phyloP scores from a whole-genome alignment of 2,113 vertebrate species.

The Triplophysa dalaica region DNA sequence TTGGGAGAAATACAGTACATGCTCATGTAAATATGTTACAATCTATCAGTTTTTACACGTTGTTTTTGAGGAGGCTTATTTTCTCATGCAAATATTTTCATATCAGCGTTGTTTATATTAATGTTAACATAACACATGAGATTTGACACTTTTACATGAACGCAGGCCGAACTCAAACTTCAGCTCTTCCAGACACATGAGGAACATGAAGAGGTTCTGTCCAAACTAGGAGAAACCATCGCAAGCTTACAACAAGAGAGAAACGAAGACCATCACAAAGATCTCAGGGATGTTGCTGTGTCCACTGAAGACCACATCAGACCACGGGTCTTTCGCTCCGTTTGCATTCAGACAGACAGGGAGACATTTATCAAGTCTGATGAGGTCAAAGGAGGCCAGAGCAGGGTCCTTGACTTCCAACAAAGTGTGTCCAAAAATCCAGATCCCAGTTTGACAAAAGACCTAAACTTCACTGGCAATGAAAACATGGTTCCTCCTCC shows the following conservation, averaged over 20 bases:
- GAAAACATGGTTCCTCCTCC: slow-evolving; percentile 59
- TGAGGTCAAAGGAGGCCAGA: slow-evolving; percentile 73
- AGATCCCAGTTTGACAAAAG: slow-evolving; percentile 77
- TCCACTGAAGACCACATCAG: slow-evolving; percentile 80
- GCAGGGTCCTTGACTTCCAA: slow-evolving; percentile 63
- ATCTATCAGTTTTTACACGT: too few relatives aligned
- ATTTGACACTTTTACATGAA: slow-evolving; percentile 25
- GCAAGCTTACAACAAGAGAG: slow-evolving; percentile 67
- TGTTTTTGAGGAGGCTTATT: too few relatives aligned
- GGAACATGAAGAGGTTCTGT: slow-evolving; percentile 77
- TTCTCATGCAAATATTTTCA: too few relatives aligned
- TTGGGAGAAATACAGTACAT: too few relatives aligned
- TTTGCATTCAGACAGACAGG: slow-evolving; percentile 89
- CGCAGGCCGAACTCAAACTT: slow-evolving; percentile 82
- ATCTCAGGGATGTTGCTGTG: slow-evolving; percentile 77
- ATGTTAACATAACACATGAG: background rate
- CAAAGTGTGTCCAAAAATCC: slow-evolving; percentile 81
- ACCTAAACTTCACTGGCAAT: slow-evolving; percentile 68
- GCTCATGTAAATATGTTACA: too few relatives aligned
- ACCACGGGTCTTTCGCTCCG: slow-evolving; percentile 79
- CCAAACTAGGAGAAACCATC: slow-evolving; percentile 76
- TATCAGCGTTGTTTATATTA: too few relatives aligned
- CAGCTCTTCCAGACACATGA: slow-evolving; percentile 78
- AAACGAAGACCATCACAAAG: slow-evolving; percentile 70
- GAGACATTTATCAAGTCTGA: slow-evolving; percentile 83